Conservation (phyloP, 2,888 invertebrate species). For the Aporophyla nigra region DNA sequence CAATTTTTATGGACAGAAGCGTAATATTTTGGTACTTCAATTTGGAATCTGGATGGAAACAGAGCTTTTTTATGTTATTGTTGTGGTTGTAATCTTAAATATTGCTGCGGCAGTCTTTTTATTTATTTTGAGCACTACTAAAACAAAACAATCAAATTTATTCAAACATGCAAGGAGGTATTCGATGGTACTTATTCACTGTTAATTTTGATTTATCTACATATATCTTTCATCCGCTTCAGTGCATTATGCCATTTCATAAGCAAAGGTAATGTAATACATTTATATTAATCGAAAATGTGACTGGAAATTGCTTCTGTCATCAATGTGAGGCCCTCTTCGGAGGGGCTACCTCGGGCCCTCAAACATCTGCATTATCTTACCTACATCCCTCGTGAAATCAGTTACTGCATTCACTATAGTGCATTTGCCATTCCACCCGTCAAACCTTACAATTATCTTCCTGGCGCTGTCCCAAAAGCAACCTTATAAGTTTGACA, state of each 20-base stretch:
- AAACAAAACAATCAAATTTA: neutral
- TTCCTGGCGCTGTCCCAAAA: constrained; percentile 62
- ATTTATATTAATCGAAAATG: constrained; percentile 89
- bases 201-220: constrained; percentile 5
- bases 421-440: constrained; percentile 87
- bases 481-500: constrained; percentile 56
- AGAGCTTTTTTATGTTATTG: constrained; percentile 55
- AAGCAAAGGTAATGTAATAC: constrained; percentile 70
- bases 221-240: constrained; percentile 20
- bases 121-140: neutral
- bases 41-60: constrained; percentile 67
- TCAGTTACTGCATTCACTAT: constrained; percentile 87
- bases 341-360: constrained; percentile 75
- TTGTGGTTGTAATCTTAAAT: constrained; percentile 31
- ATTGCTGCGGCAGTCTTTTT: constrained; percentile 6
- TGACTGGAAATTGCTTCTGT: constrained; percentile 85
- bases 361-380: constrained; percentile 89
- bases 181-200: neutral
- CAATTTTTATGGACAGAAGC: constrained; percentile 83
- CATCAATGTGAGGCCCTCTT: constrained; percentile 80
- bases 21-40: constrained; percentile 77
- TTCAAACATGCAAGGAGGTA: neutral
- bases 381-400: constrained; percentile 86
- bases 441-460: constrained; percentile 85
- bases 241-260: constrained; percentile 45